Conservation (phyloP, 2,113 vertebrate genomes). For the Hippocampus barbouri region DNA sequence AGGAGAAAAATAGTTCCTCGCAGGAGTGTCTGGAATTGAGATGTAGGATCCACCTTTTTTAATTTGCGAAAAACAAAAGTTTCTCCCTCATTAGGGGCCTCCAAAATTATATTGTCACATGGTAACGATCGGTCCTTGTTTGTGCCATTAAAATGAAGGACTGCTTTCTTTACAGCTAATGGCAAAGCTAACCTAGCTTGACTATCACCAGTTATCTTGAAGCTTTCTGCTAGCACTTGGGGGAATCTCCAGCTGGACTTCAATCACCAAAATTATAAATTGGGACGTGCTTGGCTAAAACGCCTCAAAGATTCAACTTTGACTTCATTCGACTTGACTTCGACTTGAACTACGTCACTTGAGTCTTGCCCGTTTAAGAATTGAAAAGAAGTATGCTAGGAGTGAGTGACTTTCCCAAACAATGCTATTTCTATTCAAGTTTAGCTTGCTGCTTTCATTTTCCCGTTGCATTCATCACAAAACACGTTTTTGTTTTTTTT, state of each 20-base stretch:
- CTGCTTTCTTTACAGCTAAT: neutral
- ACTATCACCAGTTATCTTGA: too few species aligned
- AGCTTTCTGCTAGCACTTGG: too few species aligned
- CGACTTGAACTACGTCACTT: too few species aligned
- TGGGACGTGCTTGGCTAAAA: too few species aligned
- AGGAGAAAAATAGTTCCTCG: constrained; percentile 15
- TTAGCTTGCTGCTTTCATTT: constrained; percentile 45
- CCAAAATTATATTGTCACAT: neutral
- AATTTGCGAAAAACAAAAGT: neutral
- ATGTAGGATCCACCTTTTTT: constrained; percentile 8
- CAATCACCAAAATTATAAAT: too few species aligned
- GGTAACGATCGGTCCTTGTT: neutral
- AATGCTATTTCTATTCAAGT: constrained; percentile 8
- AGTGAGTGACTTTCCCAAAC: neutral
- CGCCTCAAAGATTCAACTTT: too few species aligned
- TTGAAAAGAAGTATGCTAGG: too few species aligned
- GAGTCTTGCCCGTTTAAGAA: too few species aligned
- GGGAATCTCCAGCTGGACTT: too few species aligned
- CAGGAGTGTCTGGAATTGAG: constrained; percentile 12
- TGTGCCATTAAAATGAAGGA: neutral
- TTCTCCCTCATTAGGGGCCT: neutral
- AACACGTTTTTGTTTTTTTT: constrained; percentile 23
- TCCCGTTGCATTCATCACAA: constrained; percentile 40
- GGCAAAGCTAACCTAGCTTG: too few species aligned
- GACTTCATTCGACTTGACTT: too few species aligned